These are phyloP conservation scores for Hylaeus anthracinus DNA, from an alignment of 1,140 invertebrate species.

Conservation along the genomic window DNA sequence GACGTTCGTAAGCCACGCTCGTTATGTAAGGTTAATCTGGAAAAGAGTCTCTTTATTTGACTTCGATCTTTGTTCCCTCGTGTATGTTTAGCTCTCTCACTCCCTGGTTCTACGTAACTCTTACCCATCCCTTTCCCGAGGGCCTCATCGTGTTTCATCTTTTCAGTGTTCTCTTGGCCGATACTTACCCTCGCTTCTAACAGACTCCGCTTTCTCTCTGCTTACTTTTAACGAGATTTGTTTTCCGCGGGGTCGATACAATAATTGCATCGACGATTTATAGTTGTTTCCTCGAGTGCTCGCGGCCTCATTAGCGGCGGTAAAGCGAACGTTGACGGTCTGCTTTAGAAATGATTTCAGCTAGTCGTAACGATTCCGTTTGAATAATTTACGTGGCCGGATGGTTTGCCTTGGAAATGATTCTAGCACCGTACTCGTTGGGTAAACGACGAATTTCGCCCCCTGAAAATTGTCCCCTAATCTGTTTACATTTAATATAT, in stretches of 20 bases:
- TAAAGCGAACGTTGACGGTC: neutral
- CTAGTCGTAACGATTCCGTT: neutral
- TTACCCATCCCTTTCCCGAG: neutral
- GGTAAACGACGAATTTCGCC: neutral
- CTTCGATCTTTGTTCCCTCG: constrained; percentile 24
- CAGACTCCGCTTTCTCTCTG: constrained; percentile 25
- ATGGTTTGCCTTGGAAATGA: neutral
- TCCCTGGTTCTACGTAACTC: neutral
- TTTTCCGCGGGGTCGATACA: constrained; percentile 2
- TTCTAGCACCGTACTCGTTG: neutral
- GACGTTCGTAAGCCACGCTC: constrained; percentile 10
- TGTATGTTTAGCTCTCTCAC: neutral
- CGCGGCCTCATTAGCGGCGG: constrained; percentile 34
- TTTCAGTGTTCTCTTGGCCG: constrained; percentile 12
- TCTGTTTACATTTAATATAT: constrained; percentile 41
- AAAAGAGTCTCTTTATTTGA: constrained; percentile 37
- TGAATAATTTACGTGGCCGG: constrained; percentile 1
- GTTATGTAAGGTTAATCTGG: constrained; percentile 42
- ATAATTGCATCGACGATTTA: constrained; percentile 32
- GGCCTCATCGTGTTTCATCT: constrained; percentile 1
- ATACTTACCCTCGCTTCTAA: constrained; percentile 9
- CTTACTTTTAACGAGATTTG: constrained; percentile 48
- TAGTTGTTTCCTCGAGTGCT: constrained; percentile 26
- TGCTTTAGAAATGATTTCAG: constrained; percentile 14
- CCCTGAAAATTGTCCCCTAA: neutral